Base-by-base conservation (phyloP, 2,797 vertebrate species). In the Nothura maculosa region DNA sequence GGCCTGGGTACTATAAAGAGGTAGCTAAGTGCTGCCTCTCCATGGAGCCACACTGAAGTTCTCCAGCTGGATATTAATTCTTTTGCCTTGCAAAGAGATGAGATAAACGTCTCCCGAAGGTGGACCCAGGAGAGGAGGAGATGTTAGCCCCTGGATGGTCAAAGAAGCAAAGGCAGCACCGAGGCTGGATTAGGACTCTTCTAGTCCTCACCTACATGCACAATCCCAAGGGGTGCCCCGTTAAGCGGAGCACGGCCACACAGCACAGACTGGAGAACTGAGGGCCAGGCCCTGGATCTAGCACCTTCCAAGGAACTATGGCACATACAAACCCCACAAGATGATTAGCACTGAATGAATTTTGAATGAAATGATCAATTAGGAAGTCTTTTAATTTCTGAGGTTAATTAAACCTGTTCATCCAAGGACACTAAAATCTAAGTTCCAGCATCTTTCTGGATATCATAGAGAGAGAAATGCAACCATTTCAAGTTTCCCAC, bases 341-440 rank as follows among this genome's bases (percentile, higher is more conserved):
- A n/a, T 83, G 12, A n/a, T 83, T n/a, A 55, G 16, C 36, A 57
- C 20, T 12, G 40, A 73, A 73, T 32, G 4, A 27, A 61, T 76
- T 89, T 83, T 83, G 42, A 87, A 87, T 61, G 2, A 57, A 87
- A 85, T 1, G 1, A 43, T 47, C 7, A 0, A 72, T 85, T 69
- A 81, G 58, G 10, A 40, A 75, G 38, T 22, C 34, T 85, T 86
- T 47, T 78, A 42, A 80, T 83, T 94, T 73, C 58, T 75, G n/a
- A 68, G 77, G 19, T 68, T 90, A 58, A 88, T 93, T 82, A 69
- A 64, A 82, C n/a, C 34, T 62, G 32, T 66, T 95, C 76, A 72
- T 58, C 66, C 76, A 76, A 85, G 69, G 30, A 36, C 1, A 2
- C 47, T 69, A 83, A 90, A 83, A 78, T 78, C 55, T 67, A 57